Conservation (phyloP, 2,797 vertebrate species). For the Salarias fasciatus region DNA sequence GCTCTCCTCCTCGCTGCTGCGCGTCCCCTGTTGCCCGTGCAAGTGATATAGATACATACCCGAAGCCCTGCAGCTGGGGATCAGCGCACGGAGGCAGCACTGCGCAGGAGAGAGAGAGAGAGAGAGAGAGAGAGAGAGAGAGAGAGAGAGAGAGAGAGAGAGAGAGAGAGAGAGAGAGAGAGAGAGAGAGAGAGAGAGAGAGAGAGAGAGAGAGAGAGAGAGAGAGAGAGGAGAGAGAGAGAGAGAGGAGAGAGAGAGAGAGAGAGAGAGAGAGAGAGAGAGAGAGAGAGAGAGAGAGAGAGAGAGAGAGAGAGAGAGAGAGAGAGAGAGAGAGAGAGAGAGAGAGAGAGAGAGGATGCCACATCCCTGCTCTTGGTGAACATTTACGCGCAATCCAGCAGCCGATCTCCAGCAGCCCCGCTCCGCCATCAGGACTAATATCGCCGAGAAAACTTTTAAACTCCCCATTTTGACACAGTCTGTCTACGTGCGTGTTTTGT, state of each 20-base stretch:
- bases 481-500: too few species aligned
- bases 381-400: conserved; percentile 69
- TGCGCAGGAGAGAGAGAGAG: conserved; percentile 49
- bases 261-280: neutral
- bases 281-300: neutral
- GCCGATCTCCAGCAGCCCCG: conserved; percentile 43
- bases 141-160: neutral
- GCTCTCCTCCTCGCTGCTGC: conserved; percentile 2
- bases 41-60: conserved; percentile 39
- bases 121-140: neutral
- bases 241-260: conserved; percentile 25
- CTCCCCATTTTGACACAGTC: conserved; percentile 14
- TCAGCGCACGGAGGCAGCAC: conserved; percentile 63
- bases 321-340: conserved; percentile 11
- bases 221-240: conserved; percentile 34
- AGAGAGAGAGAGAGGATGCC: conserved; percentile 43
- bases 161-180: neutral
- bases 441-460: conserved; percentile 59
- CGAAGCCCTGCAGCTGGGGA: conserved; percentile 71
- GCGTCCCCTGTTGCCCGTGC: conserved; percentile 35
- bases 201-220: conserved; percentile 24
- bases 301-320: neutral
- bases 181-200: conserved; percentile 11
- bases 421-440: conserved; percentile 62
- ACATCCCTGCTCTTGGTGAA: conserved; percentile 65